Base-by-base conservation (phyloP, 2,888 invertebrate species). In the Eupithecia vulgata region DNA sequence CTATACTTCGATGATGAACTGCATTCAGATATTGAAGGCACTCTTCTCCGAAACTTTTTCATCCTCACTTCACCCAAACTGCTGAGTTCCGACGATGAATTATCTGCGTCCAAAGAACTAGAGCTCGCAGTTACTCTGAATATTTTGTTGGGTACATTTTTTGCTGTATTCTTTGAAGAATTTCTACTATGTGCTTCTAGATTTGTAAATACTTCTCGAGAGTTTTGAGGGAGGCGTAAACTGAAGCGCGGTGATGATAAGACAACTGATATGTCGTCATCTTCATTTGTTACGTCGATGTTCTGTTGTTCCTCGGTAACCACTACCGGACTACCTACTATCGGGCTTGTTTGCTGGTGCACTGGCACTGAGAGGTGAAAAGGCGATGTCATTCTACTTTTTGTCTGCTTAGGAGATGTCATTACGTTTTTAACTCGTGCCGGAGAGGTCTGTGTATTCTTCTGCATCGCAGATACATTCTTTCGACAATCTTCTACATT, bases 391-490 rank as follows among this genome's bases (percentile, higher is more conserved):
- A 93, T 89, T 76, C 94, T 88, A 1, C 92, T 92, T 81, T 93
- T 93, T 17, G 90, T 91, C 79, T 77, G 87, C 34, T 88, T 90
- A 7, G 95, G 94, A 21, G 94, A 95, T 1, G 94, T 95, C 94
- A 93, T 94, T 0, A 92, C 87, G 80, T 88, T 86, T 81, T 92
- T 93, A 0, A 91, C 91, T 59, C 87, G 92, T 45, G 91, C 89
- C 5, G 94, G 94, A 8, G 94, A 94, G 0, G 95, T 95, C 81
- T 95, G 95, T 5, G 94, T 95, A 70, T 91, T 89, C 81, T 94
- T 94, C 66, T 91, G 93, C 15, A 82, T 82, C 1, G 89, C 85
- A 21, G 83, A 78, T 5, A 87, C 76, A 78, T 93, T 94, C 64
- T 82, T 87, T 12, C 68, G 81, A 35, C 71, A 78, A 35, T 83